phyloP scores from a whole-genome alignment of 2,113 vertebrate species.

The Rhabdomys dilectus region DNA sequence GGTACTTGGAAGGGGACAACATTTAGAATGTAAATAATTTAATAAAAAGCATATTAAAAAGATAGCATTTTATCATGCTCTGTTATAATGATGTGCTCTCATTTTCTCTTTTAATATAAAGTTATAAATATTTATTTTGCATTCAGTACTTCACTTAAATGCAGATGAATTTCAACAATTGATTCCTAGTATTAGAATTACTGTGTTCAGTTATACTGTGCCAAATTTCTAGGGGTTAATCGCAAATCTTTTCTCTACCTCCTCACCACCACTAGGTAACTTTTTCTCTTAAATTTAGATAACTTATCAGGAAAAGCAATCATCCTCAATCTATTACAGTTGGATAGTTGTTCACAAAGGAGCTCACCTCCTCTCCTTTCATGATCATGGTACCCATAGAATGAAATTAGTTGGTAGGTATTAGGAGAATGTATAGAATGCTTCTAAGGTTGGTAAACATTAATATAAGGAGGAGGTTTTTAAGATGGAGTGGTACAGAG shows the following conservation, averaged over 20 bases:
- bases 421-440: background rate
- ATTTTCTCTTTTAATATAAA: background rate
- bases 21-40: too few relatives aligned
- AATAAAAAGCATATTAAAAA: background rate
- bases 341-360: too few relatives aligned
- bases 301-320: background rate
- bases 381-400: background rate
- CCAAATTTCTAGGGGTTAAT: background rate
- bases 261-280: background rate
- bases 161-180: background rate
- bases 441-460: background rate
- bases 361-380: background rate
- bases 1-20: too few relatives aligned
- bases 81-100: background rate
- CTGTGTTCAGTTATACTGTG: background rate
- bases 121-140: background rate
- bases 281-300: background rate
- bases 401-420: background rate
- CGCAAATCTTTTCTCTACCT: background rate
- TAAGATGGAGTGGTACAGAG: background rate
- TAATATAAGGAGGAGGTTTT: background rate
- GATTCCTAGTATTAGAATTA: background rate
- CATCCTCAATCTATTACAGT: background rate
- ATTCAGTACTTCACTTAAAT: background rate
- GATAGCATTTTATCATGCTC: background rate